phyloP scores from a whole-genome alignment of 2,888 invertebrate species.

The Stenotaenia linearis region DNA sequence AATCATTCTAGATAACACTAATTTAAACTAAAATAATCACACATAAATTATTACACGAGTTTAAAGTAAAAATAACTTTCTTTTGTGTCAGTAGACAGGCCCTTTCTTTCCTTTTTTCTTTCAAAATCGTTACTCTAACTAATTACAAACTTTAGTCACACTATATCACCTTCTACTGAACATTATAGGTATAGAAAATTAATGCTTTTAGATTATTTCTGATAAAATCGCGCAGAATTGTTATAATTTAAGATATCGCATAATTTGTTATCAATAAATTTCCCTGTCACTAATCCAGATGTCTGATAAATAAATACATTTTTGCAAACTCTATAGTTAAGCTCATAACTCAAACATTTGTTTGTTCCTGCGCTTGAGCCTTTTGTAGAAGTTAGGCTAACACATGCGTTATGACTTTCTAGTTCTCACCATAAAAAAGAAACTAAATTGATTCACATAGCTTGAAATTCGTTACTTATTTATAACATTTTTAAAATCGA shows the following conservation, averaged over 20 bases:
- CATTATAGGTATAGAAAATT: background rate
- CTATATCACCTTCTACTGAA: background rate
- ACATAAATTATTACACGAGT: background rate
- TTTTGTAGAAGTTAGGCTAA: background rate
- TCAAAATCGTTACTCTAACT: too few relatives aligned
- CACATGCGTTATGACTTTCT: background rate
- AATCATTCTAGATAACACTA: background rate
- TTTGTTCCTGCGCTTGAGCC: background rate
- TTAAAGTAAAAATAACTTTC: background rate
- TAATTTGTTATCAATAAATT: constrained; percentile 6
- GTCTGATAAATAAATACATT: constrained; percentile 1
- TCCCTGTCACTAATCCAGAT: background rate
- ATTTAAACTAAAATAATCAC: background rate
- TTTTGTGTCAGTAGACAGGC: background rate
- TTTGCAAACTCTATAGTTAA: background rate
- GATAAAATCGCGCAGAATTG: background rate
- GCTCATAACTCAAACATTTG: background rate
- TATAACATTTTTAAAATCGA: background rate
- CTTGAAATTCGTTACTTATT: background rate
- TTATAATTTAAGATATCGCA: background rate
- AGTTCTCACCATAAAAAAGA: background rate
- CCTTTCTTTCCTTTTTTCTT: too few relatives aligned
- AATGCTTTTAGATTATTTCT: background rate
- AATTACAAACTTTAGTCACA: background rate
- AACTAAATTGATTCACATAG: background rate